phyloP scores from a whole-genome alignment of 1,140 invertebrate species.

The Panagrolaimus sp. region DNA sequence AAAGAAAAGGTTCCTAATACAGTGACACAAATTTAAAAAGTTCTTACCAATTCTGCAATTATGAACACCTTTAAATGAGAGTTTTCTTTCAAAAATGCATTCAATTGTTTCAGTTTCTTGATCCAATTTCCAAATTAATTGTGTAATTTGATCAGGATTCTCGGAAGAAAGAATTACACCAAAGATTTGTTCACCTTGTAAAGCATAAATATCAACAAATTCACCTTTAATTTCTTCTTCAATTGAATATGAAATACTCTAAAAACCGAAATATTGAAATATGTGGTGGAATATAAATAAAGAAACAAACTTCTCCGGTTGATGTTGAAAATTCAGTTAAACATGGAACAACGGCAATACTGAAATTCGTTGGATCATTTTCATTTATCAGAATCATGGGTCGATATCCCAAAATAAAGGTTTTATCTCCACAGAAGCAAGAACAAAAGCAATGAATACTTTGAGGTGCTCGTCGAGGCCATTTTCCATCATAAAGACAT shows the following conservation, averaged over 20 bases:
- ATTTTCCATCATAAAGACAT: constrained; percentile 10
- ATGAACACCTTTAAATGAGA: background rate
- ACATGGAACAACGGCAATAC: background rate
- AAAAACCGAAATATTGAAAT: background rate
- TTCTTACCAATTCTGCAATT: background rate
- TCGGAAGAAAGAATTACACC: background rate
- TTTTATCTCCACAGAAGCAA: background rate
- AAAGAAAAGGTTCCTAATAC: too few species aligned
- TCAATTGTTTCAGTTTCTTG: background rate
- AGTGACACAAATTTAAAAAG: too few species aligned
- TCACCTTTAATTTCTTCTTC: background rate
- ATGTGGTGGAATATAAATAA: background rate
- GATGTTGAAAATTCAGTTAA: background rate
- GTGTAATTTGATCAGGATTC: background rate
- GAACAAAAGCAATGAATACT: constrained; percentile 12
- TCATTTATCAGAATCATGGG: background rate
- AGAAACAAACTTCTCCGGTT: background rate
- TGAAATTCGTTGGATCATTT: background rate
- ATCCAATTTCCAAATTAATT: background rate
- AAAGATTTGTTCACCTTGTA: background rate
- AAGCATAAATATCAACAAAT: background rate
- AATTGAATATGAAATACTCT: background rate
- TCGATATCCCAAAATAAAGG: background rate
- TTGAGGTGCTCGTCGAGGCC: background rate
- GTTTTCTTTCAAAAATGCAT: background rate